phyloP scores from a whole-genome alignment of 2,113 vertebrate species.

The Atractosteus spatula region DNA sequence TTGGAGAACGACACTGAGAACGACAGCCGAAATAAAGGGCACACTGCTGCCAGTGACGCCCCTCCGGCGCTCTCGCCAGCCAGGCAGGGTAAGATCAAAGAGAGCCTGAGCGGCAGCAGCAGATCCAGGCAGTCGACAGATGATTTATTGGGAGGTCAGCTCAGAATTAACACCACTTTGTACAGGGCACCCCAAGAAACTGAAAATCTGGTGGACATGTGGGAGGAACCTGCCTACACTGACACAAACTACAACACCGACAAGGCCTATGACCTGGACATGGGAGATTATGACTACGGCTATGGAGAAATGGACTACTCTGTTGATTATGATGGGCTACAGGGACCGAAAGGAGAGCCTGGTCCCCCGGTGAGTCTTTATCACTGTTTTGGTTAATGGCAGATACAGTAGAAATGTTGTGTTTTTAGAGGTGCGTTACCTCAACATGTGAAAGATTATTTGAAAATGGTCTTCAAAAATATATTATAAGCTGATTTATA shows the following conservation, averaged over 20 bases:
- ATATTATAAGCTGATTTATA: constrained; percentile 41
- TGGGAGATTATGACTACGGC: constrained; percentile 77
- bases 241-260: constrained; percentile 50
- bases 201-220: constrained; percentile 57
- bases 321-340: constrained; percentile 74
- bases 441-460: constrained; percentile 29
- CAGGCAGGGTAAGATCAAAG: constrained; percentile 52
- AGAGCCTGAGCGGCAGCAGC: constrained; percentile 48
- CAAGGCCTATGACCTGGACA: constrained; percentile 65
- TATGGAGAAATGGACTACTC: constrained; percentile 80
- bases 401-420: background rate
- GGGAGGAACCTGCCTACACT: constrained; percentile 55
- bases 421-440: constrained; percentile 10
- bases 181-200: constrained; percentile 53
- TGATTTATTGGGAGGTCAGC: constrained; percentile 51
- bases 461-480: constrained; percentile 32
- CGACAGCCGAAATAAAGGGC: constrained; percentile 31
- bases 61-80: constrained; percentile 40
- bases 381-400: background rate
- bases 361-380: constrained; percentile 83
- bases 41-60: constrained; percentile 38
- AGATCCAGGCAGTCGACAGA: constrained; percentile 44
- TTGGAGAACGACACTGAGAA: constrained; percentile 55
- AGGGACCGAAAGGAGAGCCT: constrained; percentile 87
- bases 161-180: constrained; percentile 66